A percentile compares a stretch with the other conserved stretches of the same genome.
phyloP scores from a whole-genome alignment of 2,797 vertebrate genomes.

The Chelonia mydas region DNA sequence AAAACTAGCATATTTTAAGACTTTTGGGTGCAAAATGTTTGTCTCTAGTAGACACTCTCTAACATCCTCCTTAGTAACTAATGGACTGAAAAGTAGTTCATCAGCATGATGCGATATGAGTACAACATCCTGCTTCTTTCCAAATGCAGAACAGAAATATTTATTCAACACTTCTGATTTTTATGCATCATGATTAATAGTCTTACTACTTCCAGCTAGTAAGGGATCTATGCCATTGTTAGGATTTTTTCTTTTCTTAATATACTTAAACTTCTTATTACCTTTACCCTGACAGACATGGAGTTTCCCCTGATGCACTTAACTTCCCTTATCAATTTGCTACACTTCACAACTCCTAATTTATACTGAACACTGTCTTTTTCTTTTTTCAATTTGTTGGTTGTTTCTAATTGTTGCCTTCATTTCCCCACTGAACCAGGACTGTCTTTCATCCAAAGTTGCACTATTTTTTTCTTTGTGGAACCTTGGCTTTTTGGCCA shows the following conservation, averaged over 20 bases:
- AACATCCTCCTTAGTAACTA: neutral
- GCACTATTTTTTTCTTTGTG: neutral
- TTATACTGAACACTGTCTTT: neutral
- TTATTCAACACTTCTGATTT: neutral
- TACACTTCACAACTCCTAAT: neutral
- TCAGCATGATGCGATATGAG: neutral
- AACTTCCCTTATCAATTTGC: neutral
- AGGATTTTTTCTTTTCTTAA: neutral
- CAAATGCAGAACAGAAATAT: neutral
- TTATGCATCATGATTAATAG: neutral
- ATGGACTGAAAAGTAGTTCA: neutral
- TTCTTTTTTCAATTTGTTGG: neutral
- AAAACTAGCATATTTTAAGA: neutral
- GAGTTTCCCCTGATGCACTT: neutral
- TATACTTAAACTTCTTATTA: neutral
- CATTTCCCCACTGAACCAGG: neutral
- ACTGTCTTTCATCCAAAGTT: neutral
- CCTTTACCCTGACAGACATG: neutral
- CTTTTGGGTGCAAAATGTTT: neutral
- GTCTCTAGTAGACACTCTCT: neutral
- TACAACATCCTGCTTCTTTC: neutral
- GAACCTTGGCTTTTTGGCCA: neutral
- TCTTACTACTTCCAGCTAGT: neutral
- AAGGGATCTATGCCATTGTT: neutral
- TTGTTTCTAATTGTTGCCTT: neutral